Base-by-base conservation (phyloP, 1,140 invertebrate genomes). In the Bursaphelenchus mucronatus region DNA sequence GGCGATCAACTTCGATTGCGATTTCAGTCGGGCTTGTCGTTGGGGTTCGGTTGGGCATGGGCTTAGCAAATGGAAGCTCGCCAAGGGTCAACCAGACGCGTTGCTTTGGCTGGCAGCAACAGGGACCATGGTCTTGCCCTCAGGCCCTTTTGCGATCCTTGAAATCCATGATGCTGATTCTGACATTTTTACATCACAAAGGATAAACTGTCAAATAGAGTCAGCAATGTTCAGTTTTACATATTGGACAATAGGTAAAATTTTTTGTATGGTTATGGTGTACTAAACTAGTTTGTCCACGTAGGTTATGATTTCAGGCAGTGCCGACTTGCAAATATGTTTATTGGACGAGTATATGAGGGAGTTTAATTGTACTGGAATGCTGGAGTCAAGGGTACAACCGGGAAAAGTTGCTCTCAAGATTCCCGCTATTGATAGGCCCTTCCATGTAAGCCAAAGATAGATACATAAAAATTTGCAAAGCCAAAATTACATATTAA, bases 21-120 rank as follows among this genome's bases (percentile, higher is more conserved):
- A 70, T 40, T 79, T 79, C 70, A 62, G 72, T 39, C 43, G 67
- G 9, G 53, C 77, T 13, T 79, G 76, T 66, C 63, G 76, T 46
- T 79, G 69, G 74, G 41, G 15, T 40, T 68, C 69, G 6, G 30
- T 65, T 17, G 76, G 76, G 43, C 47, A 54, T 19, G 58, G 63
- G 21, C 50, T 63, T 15, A 74, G 79, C 51, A 46, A 64, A 30
- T 79, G 78, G 78, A 70, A 63, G 55, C 53, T 81, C 51, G 76
- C 76, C 6, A 55, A 57, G 52, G 76, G 76, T 10, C 73, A 79
- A 63, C 76, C 76, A n/a, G 76, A 79, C 44, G 58, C 69, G 40
- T 56, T 79, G 39, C 53, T 79, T 43, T 79, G 76, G 76, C 57
- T 79, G 49, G 76, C 76, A n/a, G 78, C 78, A n/a, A 79, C 78